phyloP scores from a whole-genome alignment of 2,113 vertebrate species.

The Archilochus colubris region DNA sequence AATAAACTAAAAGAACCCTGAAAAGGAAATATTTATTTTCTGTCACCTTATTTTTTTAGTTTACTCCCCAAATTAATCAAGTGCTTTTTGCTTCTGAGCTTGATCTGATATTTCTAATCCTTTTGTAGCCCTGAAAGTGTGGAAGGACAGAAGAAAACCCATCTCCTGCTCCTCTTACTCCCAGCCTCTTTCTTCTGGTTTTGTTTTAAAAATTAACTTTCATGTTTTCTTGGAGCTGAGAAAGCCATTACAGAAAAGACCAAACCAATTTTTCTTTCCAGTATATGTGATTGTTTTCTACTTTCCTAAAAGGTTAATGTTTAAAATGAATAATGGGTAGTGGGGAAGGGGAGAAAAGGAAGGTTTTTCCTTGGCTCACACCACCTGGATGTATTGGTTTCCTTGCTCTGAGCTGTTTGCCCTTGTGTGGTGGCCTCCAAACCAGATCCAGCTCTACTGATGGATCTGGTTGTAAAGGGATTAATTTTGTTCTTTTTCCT shows the following conservation, averaged over 20 bases:
- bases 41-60: not conserved
- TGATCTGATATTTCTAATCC: not conserved
- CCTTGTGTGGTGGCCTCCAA: not conserved
- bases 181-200: not conserved
- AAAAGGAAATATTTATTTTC: not conserved
- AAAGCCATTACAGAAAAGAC: slow-evolving; percentile 53
- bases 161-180: not conserved
- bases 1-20: not conserved
- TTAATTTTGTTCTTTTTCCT: not conserved
- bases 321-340: slow-evolving; percentile 37
- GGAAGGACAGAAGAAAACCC: not conserved
- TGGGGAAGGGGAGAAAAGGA: not conserved
- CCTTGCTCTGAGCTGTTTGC: not conserved
- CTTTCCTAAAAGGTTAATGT: slow-evolving; percentile 59
- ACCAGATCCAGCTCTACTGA: not conserved
- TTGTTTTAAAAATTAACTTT: slow-evolving; percentile 45
- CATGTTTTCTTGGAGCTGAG: slow-evolving; percentile 3
- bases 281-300: slow-evolving; percentile 38
- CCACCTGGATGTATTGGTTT: not conserved
- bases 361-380: not conserved
- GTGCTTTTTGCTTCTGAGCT: not conserved
- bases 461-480: not conserved
- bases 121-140: not conserved
- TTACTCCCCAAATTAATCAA: not conserved
- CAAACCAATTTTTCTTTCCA: slow-evolving; percentile 42